Evolutionary conservation across 2,888 invertebrate species (phyloP).

Genomic region (Nephrotoma appendiculata): DNA sequence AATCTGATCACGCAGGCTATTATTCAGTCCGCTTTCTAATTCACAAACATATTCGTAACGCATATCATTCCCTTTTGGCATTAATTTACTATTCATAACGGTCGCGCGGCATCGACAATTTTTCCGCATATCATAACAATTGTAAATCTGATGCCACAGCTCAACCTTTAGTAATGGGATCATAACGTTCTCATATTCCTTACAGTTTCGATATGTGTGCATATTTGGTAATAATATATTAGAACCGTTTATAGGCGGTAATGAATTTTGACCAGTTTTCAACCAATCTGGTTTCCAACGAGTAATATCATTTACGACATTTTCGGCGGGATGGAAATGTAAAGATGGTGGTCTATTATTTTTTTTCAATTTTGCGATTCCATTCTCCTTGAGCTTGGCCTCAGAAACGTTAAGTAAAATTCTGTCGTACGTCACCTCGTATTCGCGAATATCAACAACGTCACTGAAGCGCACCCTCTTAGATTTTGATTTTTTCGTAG

Average conservation of each 20-base stretch:
- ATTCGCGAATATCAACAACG: background rate
- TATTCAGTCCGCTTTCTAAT: background rate
- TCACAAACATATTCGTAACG: conserved; percentile 9
- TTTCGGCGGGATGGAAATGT: conserved; percentile 19
- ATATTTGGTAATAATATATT: conserved; percentile 37
- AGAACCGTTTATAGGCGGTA: conserved; percentile 40
- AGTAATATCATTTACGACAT: conserved; percentile 41
- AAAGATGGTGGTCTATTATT: background rate
- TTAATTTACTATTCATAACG: background rate
- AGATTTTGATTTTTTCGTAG: background rate
- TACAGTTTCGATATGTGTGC: conserved; percentile 17
- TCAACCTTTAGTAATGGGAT: conserved; percentile 28
- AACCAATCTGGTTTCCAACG: conserved; percentile 54
- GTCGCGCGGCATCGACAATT: background rate
- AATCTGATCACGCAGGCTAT: background rate
- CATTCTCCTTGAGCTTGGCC: background rate
- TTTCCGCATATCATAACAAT: conserved; percentile 6
- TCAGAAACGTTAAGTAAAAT: background rate
- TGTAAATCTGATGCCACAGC: conserved; percentile 16
- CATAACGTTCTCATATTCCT: conserved; percentile 11
- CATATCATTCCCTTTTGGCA: background rate
- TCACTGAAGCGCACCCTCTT: background rate
- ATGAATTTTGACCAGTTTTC: conserved; percentile 36
- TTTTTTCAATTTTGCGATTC: background rate
- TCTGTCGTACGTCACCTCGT: background rate